Base-by-base conservation (phyloP, 2,797 vertebrate genomes). In the Mus caroli region DNA sequence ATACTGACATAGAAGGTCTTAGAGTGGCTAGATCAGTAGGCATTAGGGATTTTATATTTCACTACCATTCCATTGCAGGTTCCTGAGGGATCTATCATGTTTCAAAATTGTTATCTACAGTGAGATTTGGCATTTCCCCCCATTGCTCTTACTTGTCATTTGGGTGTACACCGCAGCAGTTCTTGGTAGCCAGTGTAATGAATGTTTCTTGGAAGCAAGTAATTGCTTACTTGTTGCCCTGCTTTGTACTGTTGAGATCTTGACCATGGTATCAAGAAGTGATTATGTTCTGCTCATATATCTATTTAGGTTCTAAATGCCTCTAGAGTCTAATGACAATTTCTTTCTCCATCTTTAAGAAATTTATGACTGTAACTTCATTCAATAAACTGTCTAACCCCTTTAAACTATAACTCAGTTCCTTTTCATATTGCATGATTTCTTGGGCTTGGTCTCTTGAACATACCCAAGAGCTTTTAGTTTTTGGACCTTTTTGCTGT, bases 161-260 rank as follows among this genome's bases (percentile, higher is more conserved):
- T 92, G 56, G n/a, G 34, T 37, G 12, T 13, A 28, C 2, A 8
- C 6, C 14, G 46, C 26, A 84, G 31, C 20, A 34, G 43, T 64
- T 82, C 58, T 95, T 90, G 76, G 14, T 71, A 82, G 56, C 26
- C 78, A 58, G 43, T 37, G 67, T 73, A 52, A 13, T 2, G 17
- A 83, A 20, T 64, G 6, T 92, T 88, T 94, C 50, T 92, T 88
- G 69, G 40, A 83, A 50, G 31, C 20, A 19, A 91, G 34, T 75
- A 78, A 82, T 31, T 46, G 31, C 69, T 92, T 88, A 73, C 91
- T 91, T 94, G 43, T 34, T 96, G 54, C 54, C 19, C 10, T 87
- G 31, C 7, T 19, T 4, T 86, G 13, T 83, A 86, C 46, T 54
- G 8, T 71, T 86, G 64, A 37, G 20, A 71, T 37, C 46, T 69